Evolutionary conservation across 35 echinoderm and acorn worm species (phyloP).

Genomic region (Patiria miniata): DNA sequence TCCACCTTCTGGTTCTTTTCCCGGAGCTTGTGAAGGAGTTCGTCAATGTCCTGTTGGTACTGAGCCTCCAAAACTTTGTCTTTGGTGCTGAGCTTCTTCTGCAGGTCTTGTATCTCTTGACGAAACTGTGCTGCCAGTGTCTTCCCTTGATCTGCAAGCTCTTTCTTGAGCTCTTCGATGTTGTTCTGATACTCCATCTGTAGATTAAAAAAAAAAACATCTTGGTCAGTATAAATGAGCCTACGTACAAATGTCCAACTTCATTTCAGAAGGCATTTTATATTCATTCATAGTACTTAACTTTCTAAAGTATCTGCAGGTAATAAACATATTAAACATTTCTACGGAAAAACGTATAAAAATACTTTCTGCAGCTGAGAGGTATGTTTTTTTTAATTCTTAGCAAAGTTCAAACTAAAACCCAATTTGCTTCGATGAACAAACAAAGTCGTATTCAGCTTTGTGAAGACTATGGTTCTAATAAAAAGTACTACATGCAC

Average conservation of each 20-base stretch:
- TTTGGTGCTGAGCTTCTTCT: neutral
- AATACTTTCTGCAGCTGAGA: no score
- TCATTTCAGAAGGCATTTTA: neutral
- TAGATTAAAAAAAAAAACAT: neutral
- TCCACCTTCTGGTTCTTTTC: slow-evolving; percentile 19
- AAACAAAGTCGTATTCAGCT: no score
- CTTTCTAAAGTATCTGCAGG: no score
- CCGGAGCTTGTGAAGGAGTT: slow-evolving; percentile 31
- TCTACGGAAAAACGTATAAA: no score
- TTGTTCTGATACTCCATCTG: neutral
- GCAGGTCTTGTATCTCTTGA: slow-evolving; percentile 5
- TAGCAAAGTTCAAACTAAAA: no score
- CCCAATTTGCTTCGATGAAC: no score
- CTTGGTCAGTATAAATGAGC: neutral
- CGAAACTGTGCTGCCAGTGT: neutral
- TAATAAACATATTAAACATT: no score
- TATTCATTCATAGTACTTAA: no score
- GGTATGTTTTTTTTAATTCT: no score
- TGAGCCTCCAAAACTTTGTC: slow-evolving; percentile 11
- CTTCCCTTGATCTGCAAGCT: neutral
- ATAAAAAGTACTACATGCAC: no score
- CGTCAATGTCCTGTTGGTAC: slow-evolving; percentile 25
- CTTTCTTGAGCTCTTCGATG: neutral
- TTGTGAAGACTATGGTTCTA: no score
- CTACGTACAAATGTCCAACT: neutral